These are phyloP conservation scores for Tenthredo amoena DNA, from an alignment of 2,888 invertebrate genomes.

Conservation along the genomic window DNA sequence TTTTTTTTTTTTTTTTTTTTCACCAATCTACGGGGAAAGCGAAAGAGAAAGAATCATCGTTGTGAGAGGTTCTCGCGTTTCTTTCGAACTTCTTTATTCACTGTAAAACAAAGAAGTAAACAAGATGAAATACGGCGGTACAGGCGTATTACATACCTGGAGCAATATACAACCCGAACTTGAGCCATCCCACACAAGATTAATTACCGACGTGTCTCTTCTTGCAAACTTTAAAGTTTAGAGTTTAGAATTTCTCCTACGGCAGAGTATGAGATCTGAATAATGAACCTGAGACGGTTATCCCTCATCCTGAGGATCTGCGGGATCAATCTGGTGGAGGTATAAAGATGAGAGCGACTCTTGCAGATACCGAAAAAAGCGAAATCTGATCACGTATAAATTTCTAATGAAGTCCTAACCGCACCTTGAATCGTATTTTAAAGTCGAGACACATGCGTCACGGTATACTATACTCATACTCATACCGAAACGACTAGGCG, in stretches of 20 bases:
- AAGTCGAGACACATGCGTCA: slow-evolving; percentile 21
- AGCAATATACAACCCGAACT: neutral
- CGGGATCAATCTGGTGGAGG: neutral
- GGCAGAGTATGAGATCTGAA: neutral
- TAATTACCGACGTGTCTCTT: slow-evolving; percentile 34
- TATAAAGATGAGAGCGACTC: neutral
- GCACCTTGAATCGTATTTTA: slow-evolving; percentile 7
- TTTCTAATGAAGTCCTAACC: neutral
- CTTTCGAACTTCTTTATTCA: neutral
- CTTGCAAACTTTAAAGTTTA: slow-evolving; percentile 16
- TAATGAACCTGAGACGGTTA: slow-evolving; percentile 7
- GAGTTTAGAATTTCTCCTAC: slow-evolving; percentile 19
- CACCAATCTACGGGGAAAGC: neutral
- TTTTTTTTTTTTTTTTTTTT: neutral
- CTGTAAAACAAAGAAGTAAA: slow-evolving; percentile 11
- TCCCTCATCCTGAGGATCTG: neutral
- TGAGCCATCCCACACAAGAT: slow-evolving; percentile 25
- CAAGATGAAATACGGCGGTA: slow-evolving; percentile 35
- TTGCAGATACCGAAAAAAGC: neutral
- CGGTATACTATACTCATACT: neutral
- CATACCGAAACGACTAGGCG: slow-evolving; percentile 4
- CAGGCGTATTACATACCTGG: neutral
- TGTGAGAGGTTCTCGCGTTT: neutral
- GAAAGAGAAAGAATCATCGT: neutral
- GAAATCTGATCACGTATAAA: neutral